phyloP scores from a whole-genome alignment of 2,888 invertebrate species.

The Limnephilus rhombicus region DNA sequence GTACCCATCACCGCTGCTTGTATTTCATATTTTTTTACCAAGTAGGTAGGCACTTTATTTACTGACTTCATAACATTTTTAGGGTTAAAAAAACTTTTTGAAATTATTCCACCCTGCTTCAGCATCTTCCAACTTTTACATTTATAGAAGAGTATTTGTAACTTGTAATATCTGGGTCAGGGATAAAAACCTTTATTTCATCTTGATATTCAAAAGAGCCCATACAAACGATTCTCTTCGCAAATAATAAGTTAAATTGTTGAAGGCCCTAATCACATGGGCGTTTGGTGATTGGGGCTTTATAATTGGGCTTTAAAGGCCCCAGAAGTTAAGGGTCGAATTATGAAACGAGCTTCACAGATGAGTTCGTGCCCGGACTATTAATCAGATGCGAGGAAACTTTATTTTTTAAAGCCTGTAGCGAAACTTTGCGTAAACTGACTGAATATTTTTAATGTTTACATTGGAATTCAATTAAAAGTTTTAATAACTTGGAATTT shows the following conservation, averaged over 20 bases:
- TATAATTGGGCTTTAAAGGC: background rate
- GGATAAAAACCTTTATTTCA: background rate
- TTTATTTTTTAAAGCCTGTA: slow-evolving; percentile 1
- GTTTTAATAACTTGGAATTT: background rate
- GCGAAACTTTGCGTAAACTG: background rate
- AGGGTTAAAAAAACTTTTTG: too few species aligned
- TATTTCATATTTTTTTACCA: too few species aligned
- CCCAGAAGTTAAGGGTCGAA: background rate
- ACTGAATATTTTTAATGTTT: slow-evolving; percentile 1
- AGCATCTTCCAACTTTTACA: too few species aligned
- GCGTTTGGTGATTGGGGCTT: background rate
- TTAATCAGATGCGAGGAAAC: background rate
- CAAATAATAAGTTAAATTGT: background rate
- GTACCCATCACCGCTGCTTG: too few species aligned
- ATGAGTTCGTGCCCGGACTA: slow-evolving; percentile 1
- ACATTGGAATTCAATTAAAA: slow-evolving; percentile 1
- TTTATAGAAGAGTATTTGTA: too few species aligned
- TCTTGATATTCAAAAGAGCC: background rate
- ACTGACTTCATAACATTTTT: too few species aligned
- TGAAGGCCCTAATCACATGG: background rate
- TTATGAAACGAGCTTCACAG: background rate
- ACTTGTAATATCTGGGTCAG: background rate
- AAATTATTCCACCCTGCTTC: too few species aligned
- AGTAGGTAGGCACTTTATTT: too few species aligned
- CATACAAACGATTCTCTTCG: background rate